Conservation (phyloP, 2,113 vertebrate genomes). For the Narcine bancroftii region DNA sequence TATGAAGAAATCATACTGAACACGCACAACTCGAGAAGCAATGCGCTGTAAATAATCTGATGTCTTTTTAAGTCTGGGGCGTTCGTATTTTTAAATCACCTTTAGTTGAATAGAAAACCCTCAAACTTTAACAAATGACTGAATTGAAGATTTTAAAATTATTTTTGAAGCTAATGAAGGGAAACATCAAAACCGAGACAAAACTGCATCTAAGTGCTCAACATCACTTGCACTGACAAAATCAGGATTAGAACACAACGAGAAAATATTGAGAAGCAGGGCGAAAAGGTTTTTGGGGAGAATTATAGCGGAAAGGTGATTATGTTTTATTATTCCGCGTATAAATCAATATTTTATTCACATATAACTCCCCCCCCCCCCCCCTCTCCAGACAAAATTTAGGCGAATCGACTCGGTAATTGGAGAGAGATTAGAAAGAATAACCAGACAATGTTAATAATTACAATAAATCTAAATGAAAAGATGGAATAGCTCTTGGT, state of each 20-base stretch:
- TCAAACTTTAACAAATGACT: background rate
- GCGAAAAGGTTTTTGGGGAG: background rate
- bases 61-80: background rate
- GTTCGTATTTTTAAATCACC: background rate
- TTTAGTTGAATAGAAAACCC: background rate
- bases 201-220: background rate
- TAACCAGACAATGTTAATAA: background rate
- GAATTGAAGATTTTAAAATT: background rate
- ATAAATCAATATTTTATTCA: conserved; percentile 11
- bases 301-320: background rate
- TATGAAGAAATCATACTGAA: background rate
- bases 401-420: background rate
- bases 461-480: background rate
- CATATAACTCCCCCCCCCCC: too few relatives aligned
- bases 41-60: background rate
- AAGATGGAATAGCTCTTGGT: background rate
- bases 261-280: background rate
- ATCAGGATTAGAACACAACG: background rate
- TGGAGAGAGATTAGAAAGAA: background rate
- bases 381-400: background rate
- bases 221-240: background rate
- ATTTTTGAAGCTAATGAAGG: background rate
- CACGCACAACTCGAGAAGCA: background rate
- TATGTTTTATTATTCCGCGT: background rate
- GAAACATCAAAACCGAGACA: background rate